A percentile compares a stretch with the other conserved stretches of the same genome.
These are phyloP conservation scores for Myzus persicae DNA, from an alignment of 1,140 invertebrate species.

Conservation along the genomic window DNA sequence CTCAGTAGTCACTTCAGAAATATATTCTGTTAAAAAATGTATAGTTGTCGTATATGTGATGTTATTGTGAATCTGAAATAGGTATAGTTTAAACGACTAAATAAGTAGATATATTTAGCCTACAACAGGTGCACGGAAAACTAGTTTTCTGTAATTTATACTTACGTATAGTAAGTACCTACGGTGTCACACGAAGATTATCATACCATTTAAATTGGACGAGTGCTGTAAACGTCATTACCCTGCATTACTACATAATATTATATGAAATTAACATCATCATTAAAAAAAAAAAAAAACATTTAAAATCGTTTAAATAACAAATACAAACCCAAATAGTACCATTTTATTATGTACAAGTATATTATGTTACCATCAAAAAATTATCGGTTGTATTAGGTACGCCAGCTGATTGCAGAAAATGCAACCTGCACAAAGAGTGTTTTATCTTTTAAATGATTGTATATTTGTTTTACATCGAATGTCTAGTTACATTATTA, in stretches of 20 bases:
- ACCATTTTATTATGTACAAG: not conserved
- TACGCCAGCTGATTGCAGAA: not conserved
- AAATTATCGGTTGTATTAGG: not conserved
- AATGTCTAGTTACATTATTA: not conserved
- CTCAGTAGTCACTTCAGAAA: not conserved
- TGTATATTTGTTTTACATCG: not conserved
- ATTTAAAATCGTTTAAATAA: not conserved
- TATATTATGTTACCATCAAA: not conserved
- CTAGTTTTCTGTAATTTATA: conserved; percentile 5
- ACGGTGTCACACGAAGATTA: not conserved
- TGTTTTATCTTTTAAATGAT: not conserved
- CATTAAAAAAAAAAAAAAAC: too few relatives aligned
- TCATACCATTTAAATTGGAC: not conserved
- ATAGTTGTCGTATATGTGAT: not conserved
- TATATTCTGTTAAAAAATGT: not conserved
- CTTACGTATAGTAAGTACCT: not conserved
- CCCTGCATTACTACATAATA: not conserved
- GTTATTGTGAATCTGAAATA: not conserved
- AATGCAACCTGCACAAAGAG: not conserved
- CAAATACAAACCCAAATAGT: not conserved
- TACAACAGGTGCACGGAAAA: not conserved
- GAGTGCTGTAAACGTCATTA: not conserved
- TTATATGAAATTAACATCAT: not conserved
- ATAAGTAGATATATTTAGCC: not conserved
- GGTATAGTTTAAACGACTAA: not conserved